Evolutionary conservation across 2,888 invertebrate species (phyloP).

Genomic region (Poecilobothrus nobilitatus): DNA sequence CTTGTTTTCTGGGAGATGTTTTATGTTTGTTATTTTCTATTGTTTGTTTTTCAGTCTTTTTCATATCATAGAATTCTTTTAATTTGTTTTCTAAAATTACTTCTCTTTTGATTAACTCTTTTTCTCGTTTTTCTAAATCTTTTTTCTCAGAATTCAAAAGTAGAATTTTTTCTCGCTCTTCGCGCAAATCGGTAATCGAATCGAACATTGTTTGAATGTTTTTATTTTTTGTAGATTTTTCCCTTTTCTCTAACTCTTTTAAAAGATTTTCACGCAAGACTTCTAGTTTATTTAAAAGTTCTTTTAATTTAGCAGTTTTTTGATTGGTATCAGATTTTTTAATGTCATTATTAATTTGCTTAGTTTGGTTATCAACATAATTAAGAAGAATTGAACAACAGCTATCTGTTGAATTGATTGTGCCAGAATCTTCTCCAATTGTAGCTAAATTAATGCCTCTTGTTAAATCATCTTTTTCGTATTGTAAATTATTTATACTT

Average conservation of each 20-base stretch:
- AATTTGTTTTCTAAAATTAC: constrained; percentile 28
- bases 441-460: constrained; percentile 10
- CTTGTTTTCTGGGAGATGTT: constrained; percentile 16
- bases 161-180: constrained; percentile 33
- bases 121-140: constrained; percentile 27
- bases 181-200: constrained; percentile 29
- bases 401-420: constrained; percentile 32
- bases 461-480: constrained; percentile 13
- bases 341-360: constrained; percentile 35
- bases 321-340: constrained; percentile 26
- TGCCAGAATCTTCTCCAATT: constrained; percentile 13
- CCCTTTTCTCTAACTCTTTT: constrained; percentile 29
- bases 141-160: constrained; percentile 12
- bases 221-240: constrained; percentile 11
- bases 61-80: constrained; percentile 28
- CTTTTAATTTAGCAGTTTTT: constrained; percentile 30
- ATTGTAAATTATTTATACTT: neutral
- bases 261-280: constrained; percentile 31
- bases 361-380: constrained; percentile 37
- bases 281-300: constrained; percentile 34
- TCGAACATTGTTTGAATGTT: constrained; percentile 22
- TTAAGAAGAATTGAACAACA: constrained; percentile 37
- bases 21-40: constrained; percentile 9
- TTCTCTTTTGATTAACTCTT: constrained; percentile 34
- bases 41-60: constrained; percentile 16